Base-by-base conservation (phyloP, 1,140 invertebrate genomes). In the Penaeus vannamei region DNA sequence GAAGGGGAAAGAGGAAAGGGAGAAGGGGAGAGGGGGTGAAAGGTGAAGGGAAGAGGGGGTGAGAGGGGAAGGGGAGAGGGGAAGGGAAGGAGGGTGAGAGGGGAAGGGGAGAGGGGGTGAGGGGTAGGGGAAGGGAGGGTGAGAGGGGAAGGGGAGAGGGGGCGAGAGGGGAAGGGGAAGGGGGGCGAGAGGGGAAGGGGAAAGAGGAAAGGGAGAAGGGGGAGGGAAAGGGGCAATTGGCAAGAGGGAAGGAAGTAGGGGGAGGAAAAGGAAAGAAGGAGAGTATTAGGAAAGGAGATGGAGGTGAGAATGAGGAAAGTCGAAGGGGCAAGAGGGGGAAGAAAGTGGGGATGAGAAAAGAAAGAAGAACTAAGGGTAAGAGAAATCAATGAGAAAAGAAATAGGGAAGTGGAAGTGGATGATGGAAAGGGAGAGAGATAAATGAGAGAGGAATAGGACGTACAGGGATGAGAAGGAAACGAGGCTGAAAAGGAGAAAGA, bases 141-240 rank as follows among this genome's bases (percentile, higher is more conserved):
- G 36, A 36, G 36, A 36, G 36, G 5, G 36, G 5, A 5, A 36
- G 36, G 5, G 36, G 5, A 5, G 5, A 5, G 22, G 26, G 29
- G 26, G 7, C 14, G 22, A 14, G 53, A n/a, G 53, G 46, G 1
- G 80, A 82, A 22, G 53, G 32, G 76, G 83, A 69, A 32, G 32
- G 83, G 66, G 62, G 66, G 83, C 64, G 62, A 66, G 83, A 84
- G 62, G 66, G 62, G 36, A 46, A 83, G 42, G 59, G 80, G 29
- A 46, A 83, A 46, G 59, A 46, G 29, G 46, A 83, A 1, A 22
- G 83, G 22, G 61, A 46, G 19, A 20, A 46, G 7, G 59, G 1
- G 64, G 61, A 14, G 8, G 59, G 14, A 12, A 23, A 59, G 42
- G 23, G 42, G 32, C 12, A 20, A 53, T 12, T 19, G 32, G 42